Percentiles rank a stretch among this genome's conserved stretches.
Conservation (phyloP, 2,888 invertebrate genomes). For the Mantis religiosa region DNA sequence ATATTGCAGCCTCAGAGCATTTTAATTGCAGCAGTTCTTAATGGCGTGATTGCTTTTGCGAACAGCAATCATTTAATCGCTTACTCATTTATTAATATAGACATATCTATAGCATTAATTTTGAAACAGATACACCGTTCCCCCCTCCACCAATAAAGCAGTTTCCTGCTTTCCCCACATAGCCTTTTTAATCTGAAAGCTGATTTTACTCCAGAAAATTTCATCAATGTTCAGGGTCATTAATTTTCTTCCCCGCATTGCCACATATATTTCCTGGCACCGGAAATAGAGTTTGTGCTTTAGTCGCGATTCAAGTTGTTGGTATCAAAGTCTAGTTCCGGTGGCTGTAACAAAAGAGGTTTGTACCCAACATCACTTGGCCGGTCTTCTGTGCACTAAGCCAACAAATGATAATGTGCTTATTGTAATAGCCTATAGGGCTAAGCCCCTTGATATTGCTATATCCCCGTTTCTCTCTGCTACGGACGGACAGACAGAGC, state of each 20-base stretch:
- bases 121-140: not conserved
- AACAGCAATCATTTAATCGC: not conserved
- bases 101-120: not conserved
- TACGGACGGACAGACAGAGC: not conserved
- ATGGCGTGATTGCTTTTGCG: not conserved
- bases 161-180: not conserved
- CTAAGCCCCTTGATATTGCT: slow-evolving; percentile 1
- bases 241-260: not conserved
- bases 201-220: not conserved
- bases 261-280: not conserved
- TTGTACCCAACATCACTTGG: not conserved
- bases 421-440: slow-evolving; percentile 9
- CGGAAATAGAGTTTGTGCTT: not conserved
- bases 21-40: not conserved
- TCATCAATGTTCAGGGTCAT: not conserved
- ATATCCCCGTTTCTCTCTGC: not conserved
- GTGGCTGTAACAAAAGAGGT: not conserved
- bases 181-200: not conserved
- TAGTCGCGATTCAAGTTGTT: not conserved
- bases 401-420: slow-evolving; percentile 14
- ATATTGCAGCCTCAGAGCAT: too few relatives aligned
- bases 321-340: not conserved
- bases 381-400: not conserved
- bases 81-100: not conserved
- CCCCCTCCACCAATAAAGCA: not conserved